Evolutionary conservation across 2,113 vertebrate species (phyloP).

Genomic region (Thalassarche chlororhynchos): DNA sequence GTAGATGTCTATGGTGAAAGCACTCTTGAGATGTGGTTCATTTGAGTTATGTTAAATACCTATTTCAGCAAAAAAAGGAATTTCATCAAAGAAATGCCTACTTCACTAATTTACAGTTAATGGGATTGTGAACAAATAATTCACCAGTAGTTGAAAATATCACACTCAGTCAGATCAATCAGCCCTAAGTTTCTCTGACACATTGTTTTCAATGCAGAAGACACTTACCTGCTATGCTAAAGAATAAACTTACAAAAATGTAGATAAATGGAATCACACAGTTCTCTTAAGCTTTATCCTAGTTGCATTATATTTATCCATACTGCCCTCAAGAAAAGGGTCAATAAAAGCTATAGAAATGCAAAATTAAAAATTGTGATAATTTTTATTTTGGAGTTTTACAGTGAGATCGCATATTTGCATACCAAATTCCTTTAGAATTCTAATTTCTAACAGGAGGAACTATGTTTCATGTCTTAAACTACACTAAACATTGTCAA

Average conservation of each 20-base stretch:
- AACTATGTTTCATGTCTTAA: neutral
- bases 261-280: neutral
- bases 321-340: neutral
- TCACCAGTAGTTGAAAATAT: neutral
- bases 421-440: neutral
- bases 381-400: neutral
- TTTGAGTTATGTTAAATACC: neutral
- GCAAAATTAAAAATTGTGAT: neutral
- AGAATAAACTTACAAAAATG: neutral
- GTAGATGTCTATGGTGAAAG: neutral
- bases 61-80: neutral
- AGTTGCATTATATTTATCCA: neutral
- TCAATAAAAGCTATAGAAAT: neutral
- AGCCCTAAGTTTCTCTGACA: neutral
- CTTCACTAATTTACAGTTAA: neutral
- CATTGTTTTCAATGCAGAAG: neutral
- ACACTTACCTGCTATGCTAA: neutral
- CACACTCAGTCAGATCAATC: neutral
- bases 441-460: neutral
- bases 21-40: neutral
- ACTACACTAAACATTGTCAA: neutral
- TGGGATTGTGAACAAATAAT: neutral
- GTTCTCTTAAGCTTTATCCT: neutral
- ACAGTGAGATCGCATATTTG: neutral
- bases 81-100: neutral